These are phyloP conservation scores for Arvicola amphibius DNA, from an alignment of 2,797 vertebrate species.

Conservation along the genomic window DNA sequence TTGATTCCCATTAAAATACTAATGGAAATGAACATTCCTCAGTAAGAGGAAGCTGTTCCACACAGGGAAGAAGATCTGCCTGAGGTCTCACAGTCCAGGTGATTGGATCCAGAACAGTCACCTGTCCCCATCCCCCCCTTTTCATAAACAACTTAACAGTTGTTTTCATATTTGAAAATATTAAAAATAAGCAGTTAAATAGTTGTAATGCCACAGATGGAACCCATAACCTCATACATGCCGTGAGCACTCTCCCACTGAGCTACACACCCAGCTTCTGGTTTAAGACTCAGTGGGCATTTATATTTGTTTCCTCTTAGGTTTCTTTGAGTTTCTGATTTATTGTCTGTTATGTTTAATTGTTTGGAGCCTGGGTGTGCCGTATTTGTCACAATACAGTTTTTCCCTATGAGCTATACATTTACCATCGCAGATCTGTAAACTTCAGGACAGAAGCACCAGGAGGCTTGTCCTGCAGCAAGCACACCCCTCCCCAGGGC, in stretches of 20 bases:
- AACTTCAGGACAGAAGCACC: background rate
- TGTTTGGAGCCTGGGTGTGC: background rate
- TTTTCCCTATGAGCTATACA: background rate
- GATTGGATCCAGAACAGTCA: background rate
- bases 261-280: background rate
- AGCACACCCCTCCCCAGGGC: too few relatives aligned
- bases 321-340: conserved; percentile 14
- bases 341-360: background rate
- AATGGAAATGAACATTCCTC: background rate
- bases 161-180: conserved; percentile 12
- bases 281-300: background rate
- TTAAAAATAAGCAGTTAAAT: background rate
- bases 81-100: background rate
- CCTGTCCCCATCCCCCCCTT: background rate
- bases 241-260: background rate
- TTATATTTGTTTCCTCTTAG: background rate
- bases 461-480: background rate
- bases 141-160: background rate
- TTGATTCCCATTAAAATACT: background rate
- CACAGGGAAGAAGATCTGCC: background rate
- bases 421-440: background rate
- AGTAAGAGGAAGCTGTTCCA: background rate
- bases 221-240: background rate
- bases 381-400: conserved; percentile 2
- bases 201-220: background rate